These are phyloP conservation scores for Patella pellucida DNA, from an alignment of 2,888 invertebrate species.

Conservation along the genomic window DNA sequence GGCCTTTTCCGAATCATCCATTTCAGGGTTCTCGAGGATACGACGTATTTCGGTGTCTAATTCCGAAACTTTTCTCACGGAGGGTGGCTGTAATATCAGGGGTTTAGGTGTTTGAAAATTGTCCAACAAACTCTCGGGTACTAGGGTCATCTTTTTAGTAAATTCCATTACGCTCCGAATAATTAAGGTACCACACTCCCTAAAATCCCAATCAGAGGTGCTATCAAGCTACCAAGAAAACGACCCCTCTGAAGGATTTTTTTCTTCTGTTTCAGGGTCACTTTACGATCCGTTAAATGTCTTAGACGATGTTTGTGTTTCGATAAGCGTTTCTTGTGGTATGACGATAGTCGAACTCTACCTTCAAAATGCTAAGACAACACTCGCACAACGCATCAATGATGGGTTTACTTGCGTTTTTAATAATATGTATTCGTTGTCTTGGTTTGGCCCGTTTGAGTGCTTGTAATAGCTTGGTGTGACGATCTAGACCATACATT, in stretches of 20 bases:
- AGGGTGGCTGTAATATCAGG: neutral
- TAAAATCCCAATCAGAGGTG: neutral
- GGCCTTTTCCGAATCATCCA: neutral
- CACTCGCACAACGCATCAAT: conserved; percentile 1
- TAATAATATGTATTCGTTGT: neutral
- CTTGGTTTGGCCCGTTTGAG: neutral
- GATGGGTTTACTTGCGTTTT: neutral
- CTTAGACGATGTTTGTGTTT: conserved; percentile 6
- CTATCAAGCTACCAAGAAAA: neutral
- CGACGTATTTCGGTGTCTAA: neutral
- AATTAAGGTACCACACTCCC: neutral
- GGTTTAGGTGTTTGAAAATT: neutral
- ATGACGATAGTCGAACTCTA: conserved; percentile 9
- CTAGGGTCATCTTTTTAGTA: neutral
- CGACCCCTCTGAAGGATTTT: conserved; percentile 14
- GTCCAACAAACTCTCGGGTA: neutral
- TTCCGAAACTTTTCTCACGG: neutral
- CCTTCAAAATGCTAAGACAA: conserved; percentile 14
- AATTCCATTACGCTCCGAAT: neutral
- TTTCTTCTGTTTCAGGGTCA: neutral
- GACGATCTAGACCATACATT: neutral
- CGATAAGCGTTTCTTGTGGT: conserved; percentile 14
- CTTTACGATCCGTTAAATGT: neutral
- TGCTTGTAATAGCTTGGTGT: neutral
- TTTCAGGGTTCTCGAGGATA: neutral